Conservation (phyloP, 2,888 invertebrate species). For the Eupithecia pulchellata region DNA sequence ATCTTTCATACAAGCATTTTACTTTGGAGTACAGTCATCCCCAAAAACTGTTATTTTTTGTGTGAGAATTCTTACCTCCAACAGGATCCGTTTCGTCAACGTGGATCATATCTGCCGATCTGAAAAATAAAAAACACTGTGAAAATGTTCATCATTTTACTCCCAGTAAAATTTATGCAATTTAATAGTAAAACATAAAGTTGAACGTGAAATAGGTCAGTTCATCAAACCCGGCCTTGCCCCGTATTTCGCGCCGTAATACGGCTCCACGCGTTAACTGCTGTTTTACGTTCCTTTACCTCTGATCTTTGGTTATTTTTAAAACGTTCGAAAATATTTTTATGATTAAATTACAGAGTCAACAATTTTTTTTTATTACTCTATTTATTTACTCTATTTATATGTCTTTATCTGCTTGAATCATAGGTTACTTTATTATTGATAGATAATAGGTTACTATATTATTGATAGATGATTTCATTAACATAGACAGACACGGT, state of each 20-base stretch:
- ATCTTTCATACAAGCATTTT: not conserved
- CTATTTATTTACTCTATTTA: too few relatives aligned
- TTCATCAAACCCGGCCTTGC: constrained; percentile 35
- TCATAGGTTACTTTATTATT: too few relatives aligned
- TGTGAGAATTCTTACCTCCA: constrained; percentile 88
- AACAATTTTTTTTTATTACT: too few relatives aligned
- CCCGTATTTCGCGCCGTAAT: constrained; percentile 18
- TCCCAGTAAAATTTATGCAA: not conserved
- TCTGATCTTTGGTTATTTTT: constrained; percentile 12
- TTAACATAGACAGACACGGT: too few relatives aligned
- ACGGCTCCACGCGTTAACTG: constrained; percentile 9
- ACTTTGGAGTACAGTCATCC: not conserved
- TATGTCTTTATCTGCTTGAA: too few relatives aligned
- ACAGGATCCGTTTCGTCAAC: constrained; percentile 96
- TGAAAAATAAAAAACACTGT: constrained; percentile 59
- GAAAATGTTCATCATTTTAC: not conserved
- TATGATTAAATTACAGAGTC: too few relatives aligned
- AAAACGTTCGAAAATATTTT: not conserved
- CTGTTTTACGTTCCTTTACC: constrained; percentile 12
- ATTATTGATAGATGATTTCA: too few relatives aligned
- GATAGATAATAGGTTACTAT: too few relatives aligned
- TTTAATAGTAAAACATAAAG: constrained; percentile 1
- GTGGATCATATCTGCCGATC: constrained; percentile 90
- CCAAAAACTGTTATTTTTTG: not conserved
- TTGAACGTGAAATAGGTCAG: constrained; percentile 27